These are phyloP conservation scores for Procambarus clarkii DNA, from an alignment of 1,140 invertebrate genomes.

Conservation along the genomic window DNA sequence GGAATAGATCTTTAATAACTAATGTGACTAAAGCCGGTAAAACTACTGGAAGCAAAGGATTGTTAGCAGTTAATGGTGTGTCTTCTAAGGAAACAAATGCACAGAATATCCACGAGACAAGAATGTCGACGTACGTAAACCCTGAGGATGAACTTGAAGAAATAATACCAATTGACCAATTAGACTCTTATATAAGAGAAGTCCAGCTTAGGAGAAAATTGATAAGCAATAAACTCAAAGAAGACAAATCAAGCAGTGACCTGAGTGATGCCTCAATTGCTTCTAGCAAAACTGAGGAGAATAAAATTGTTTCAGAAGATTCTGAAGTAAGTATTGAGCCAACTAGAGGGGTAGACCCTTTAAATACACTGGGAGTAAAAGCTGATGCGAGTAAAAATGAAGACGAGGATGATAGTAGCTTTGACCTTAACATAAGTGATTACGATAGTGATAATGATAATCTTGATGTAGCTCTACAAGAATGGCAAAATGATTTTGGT, in stretches of 20 bases:
- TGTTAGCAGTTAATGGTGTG: neutral
- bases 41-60: conserved; percentile 7
- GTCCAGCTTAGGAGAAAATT: conserved; percentile 40
- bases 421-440: conserved; percentile 57
- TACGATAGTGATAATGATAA: conserved; percentile 63
- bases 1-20: neutral
- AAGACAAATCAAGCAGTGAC: neutral
- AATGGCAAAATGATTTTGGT: conserved; percentile 53
- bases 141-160: conserved; percentile 47
- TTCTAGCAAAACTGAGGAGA: neutral
- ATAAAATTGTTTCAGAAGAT: neutral
- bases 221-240: neutral
- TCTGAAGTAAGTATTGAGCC: neutral
- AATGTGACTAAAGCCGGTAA: neutral
- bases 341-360: neutral
- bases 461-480: conserved; percentile 33
- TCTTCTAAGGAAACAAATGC: conserved; percentile 2
- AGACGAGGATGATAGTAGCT: conserved; percentile 41
- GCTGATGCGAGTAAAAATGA: neutral
- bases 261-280: neutral
- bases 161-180: conserved; percentile 45
- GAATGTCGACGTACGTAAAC: neutral
- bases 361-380: neutral
- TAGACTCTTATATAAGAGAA: conserved; percentile 50
- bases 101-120: neutral